Evolutionary conservation across 2,113 vertebrate species (phyloP).

Genomic region (Lamprologus ornatipinnis): DNA sequence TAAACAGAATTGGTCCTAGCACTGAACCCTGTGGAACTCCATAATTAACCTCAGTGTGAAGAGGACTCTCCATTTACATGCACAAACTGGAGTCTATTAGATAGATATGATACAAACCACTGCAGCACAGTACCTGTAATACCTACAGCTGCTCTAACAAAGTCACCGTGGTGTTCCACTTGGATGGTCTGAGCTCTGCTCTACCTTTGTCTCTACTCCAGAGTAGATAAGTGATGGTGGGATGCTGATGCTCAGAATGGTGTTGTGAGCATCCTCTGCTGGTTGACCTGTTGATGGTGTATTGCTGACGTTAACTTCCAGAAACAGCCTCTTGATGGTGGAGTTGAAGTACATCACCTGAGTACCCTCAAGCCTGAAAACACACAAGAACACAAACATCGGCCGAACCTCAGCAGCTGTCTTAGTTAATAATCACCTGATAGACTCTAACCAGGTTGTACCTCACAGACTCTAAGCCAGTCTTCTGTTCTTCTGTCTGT

Average conservation of each 20-base stretch:
- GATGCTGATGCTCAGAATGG: slow-evolving; percentile 74
- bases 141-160: background rate
- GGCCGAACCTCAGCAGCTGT: background rate
- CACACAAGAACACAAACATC: background rate
- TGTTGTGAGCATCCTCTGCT: slow-evolving; percentile 85
- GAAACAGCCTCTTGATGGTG: slow-evolving; percentile 65
- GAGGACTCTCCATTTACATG: background rate
- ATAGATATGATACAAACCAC: background rate
- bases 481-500: background rate
- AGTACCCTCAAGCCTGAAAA: slow-evolving; percentile 3
- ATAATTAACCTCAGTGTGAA: background rate
- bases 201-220: slow-evolving; percentile 64
- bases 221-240: slow-evolving; percentile 72
- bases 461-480: background rate
- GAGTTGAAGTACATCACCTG: slow-evolving; percentile 75
- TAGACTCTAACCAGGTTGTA: background rate
- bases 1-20: background rate
- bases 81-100: rapidly evolving
- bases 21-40: background rate
- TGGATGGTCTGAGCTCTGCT: background rate
- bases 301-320: slow-evolving; percentile 82
- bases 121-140: rapidly evolving
- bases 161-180: background rate
- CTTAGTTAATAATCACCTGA: background rate
- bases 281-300: background rate